These are phyloP conservation scores for Rhagoletis zephyria DNA, from an alignment of 1,140 invertebrate genomes.

Conservation along the genomic window DNA sequence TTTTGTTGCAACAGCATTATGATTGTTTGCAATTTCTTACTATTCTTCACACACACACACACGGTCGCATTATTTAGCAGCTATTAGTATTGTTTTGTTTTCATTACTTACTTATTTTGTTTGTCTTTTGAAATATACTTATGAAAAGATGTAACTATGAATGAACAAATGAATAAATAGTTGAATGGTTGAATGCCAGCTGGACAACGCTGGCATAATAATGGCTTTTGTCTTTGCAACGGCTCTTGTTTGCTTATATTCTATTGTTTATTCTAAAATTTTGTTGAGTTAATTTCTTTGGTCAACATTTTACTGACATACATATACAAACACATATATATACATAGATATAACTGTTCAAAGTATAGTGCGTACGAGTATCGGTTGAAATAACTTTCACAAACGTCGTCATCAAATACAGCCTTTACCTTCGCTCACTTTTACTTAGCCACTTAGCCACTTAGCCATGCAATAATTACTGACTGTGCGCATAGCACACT, in stretches of 20 bases:
- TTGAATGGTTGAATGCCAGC: neutral
- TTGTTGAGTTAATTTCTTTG: constrained; percentile 52
- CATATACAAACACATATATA: too few species aligned
- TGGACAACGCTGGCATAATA: neutral
- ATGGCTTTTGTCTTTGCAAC: neutral
- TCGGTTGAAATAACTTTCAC: neutral
- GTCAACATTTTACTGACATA: constrained; percentile 28
- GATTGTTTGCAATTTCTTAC: neutral
- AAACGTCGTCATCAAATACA: neutral
- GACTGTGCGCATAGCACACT: neutral
- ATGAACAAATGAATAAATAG: neutral
- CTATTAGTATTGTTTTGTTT: neutral
- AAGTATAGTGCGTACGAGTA: neutral
- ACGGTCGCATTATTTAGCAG: neutral
- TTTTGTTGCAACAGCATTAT: neutral
- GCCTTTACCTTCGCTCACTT: neutral
- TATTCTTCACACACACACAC: neutral
- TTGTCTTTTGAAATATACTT: constrained; percentile 13
- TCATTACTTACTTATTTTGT: constrained; percentile 14
- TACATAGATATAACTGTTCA: too few species aligned
- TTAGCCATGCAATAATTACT: neutral
- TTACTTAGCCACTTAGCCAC: too few species aligned
- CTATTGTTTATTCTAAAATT: constrained; percentile 28
- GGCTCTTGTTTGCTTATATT: neutral
- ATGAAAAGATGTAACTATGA: neutral